A percentile compares a stretch with the other conserved stretches of the same genome.
Conservation (phyloP, 2,113 vertebrate species). For the Chaenocephalus aceratus region DNA sequence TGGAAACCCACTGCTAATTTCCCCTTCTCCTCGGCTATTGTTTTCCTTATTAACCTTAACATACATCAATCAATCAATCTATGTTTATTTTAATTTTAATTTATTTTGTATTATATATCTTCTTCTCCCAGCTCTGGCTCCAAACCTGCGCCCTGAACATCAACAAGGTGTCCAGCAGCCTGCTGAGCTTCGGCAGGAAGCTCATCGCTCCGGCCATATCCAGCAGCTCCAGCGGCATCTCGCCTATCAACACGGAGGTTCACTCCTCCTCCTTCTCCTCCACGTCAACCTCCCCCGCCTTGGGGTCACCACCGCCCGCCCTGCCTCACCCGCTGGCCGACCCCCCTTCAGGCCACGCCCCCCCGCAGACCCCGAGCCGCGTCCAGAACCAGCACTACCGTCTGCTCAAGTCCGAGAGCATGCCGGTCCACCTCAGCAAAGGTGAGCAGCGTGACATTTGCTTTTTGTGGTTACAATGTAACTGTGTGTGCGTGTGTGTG, state of each 20-base stretch:
- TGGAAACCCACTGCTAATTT: background rate
- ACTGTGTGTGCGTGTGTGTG: constrained; percentile 27
- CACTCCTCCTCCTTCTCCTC: constrained; percentile 70
- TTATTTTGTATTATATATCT: too few relatives aligned
- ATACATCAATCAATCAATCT: too few relatives aligned
- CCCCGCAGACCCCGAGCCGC: constrained; percentile 55
- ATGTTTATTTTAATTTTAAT: too few relatives aligned
- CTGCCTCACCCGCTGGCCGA: constrained; percentile 69
- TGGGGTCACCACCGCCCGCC: constrained; percentile 48
- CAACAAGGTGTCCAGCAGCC: constrained; percentile 97
- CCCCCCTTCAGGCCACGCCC: constrained; percentile 62
- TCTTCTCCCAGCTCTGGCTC: constrained; percentile 51
- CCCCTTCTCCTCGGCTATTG: background rate
- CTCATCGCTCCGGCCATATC: constrained; percentile 91
- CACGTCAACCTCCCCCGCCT: constrained; percentile 50
- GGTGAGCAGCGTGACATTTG: constrained; percentile 80
- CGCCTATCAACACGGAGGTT: constrained; percentile 81
- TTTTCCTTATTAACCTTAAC: background rate
- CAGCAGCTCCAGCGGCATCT: constrained; percentile 69
- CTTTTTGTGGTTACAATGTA: background rate
- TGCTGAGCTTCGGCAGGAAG: constrained; percentile 95
- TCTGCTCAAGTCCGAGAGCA: constrained; percentile 97
- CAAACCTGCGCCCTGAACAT: constrained; percentile 94
- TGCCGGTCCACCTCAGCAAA: constrained; percentile 96
- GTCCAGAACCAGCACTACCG: constrained; percentile 86